These are phyloP conservation scores for Piezodorus guildinii DNA, from an alignment of 1,140 invertebrate genomes.

Conservation along the genomic window DNA sequence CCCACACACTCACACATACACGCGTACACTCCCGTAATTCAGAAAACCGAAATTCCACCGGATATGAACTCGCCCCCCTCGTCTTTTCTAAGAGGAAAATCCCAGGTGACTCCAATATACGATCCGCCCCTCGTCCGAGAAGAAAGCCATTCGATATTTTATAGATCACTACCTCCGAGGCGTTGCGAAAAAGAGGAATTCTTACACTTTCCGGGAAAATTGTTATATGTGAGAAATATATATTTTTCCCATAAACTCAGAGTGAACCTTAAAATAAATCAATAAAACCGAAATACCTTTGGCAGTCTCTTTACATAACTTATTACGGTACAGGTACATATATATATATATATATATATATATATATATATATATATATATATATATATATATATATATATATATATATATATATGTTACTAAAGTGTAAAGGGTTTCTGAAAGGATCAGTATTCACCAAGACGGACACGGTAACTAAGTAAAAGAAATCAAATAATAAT, in stretches of 20 bases:
- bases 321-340: neutral
- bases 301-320: too few relatives aligned
- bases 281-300: too few relatives aligned
- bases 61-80: neutral
- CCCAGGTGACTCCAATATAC: slow-evolving; percentile 8
- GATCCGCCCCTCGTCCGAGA: neutral
- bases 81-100: neutral
- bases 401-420: too few relatives aligned
- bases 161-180: neutral
- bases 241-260: too few relatives aligned
- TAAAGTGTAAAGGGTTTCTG: too few relatives aligned
- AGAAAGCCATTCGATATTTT: neutral
- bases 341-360: slow-evolving; percentile 6
- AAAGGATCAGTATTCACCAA: too few relatives aligned
- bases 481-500: too few relatives aligned
- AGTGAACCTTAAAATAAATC: too few relatives aligned
- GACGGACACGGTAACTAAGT: too few relatives aligned
- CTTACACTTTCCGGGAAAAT: too few relatives aligned
- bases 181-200: too few relatives aligned
- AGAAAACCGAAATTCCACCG: neutral
- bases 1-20: neutral
- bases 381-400: neutral
- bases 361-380: neutral
- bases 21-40: neutral
- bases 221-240: too few relatives aligned